These are phyloP conservation scores for Sthenelais limicola DNA, from an alignment of 2,888 invertebrate genomes.

Conservation along the genomic window DNA sequence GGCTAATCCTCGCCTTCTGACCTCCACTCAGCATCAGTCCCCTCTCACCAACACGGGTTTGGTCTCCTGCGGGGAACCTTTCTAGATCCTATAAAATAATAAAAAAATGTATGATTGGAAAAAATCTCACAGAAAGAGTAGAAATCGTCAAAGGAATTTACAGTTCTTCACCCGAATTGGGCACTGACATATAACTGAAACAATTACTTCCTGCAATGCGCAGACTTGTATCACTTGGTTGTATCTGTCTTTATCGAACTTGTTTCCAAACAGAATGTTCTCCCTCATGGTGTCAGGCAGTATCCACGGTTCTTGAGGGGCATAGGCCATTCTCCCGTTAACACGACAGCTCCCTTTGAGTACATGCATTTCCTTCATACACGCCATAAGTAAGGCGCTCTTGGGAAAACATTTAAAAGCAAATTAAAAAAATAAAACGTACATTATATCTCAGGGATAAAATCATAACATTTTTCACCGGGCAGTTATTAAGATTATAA, in stretches of 20 bases:
- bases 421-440: no score
- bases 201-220: slow-evolving; percentile 2
- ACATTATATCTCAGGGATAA: no score
- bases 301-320: no score
- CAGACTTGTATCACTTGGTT: not conserved
- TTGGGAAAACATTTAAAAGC: no score
- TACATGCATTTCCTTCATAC: not conserved
- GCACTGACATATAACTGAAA: slow-evolving; percentile 12
- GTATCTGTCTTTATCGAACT: not conserved
- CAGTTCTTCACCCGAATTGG: no score
- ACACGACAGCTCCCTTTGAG: not conserved
- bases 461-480: no score
- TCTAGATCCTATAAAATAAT: slow-evolving; percentile 2
- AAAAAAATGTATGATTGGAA: no score
- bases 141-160: no score
- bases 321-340: not conserved
- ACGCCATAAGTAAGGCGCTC: not conserved
- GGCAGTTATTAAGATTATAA: no score
- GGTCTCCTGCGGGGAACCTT: not conserved
- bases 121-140: no score
- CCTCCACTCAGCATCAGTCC: no score
- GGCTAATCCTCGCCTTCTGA: no score
- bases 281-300: not conserved
- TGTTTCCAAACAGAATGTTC: slow-evolving; percentile 11
- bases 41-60: slow-evolving; percentile 8